Evolutionary conservation across 53 echinoderm and acorn worm species (phyloP).

Genomic region (Temnopleurus reevesii): DNA sequence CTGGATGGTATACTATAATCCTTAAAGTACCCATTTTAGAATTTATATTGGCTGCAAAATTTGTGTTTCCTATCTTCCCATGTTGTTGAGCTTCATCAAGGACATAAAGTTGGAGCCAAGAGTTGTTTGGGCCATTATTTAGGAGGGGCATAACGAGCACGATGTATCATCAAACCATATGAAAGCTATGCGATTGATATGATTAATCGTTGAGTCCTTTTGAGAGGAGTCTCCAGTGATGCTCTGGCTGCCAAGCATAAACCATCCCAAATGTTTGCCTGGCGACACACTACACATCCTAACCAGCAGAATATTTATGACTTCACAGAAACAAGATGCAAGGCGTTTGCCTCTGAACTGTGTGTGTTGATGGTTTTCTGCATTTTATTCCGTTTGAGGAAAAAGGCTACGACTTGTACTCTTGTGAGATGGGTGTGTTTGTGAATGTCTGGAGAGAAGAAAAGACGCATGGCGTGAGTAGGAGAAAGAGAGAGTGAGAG

Average conservation of each 20-base stretch:
- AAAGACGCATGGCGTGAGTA: background rate
- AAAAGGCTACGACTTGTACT: background rate
- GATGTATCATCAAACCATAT: no score
- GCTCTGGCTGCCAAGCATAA: slow-evolving; percentile 26
- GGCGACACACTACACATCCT: background rate
- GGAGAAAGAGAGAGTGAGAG: background rate
- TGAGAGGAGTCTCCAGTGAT: background rate
- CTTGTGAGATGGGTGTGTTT: background rate
- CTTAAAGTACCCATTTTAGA: no score
- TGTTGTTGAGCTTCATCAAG: no score
- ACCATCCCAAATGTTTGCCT: slow-evolving; percentile 38
- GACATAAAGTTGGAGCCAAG: no score
- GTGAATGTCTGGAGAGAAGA: no score
- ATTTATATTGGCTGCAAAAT: no score
- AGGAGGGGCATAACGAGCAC: no score
- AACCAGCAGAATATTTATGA: slow-evolving; percentile 24
- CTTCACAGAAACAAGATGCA: background rate
- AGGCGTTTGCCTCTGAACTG: slow-evolving; percentile 1
- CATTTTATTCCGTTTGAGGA: background rate
- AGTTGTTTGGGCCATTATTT: no score
- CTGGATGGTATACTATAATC: no score
- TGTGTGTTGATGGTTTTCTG: background rate
- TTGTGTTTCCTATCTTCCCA: no score
- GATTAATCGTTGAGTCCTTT: slow-evolving; percentile 34
- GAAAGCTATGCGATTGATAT: slow-evolving; percentile 40